Evolutionary conservation across 1,140 invertebrate species (phyloP), one percentile per base, ranked within the genome.

Genomic region (Globodera rostochiensis): DNA sequence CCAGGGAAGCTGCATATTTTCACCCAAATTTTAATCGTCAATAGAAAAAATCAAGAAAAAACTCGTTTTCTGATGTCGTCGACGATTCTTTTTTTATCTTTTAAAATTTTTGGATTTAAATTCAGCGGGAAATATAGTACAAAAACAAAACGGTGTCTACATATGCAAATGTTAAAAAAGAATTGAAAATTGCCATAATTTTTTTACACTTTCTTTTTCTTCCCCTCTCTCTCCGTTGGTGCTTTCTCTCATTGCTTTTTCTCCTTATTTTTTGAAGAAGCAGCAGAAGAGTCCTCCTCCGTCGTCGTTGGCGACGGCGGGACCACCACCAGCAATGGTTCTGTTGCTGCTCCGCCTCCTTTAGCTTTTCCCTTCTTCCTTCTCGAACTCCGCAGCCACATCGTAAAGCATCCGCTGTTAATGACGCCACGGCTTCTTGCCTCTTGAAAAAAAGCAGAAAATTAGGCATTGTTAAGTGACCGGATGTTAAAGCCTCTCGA

Each of bases 351-450:
- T 25, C 9, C 73, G 60, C 66, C 74, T 53, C 66, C 66, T 36
- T 76, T 49, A 7, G 57, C 13, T 15, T 46, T 46, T 75, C 47
- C 74, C 53, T 74, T 74, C 74, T 76, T 76, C 74, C 74, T 46
- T 25, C 45, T 64, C 50, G 57, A 64, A 64, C 57, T 64, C 15
- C 66, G 25, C 66, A 76, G 46, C 74, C 74, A 76, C 49, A 76
- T 76, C 36, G 74, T 36, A 47, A 76, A 76, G n/a, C 74, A 76
- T n/a, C 74, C 74, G 74, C 66, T 76, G 66, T 47, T 76, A 19
- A 76, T 21, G 74, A 76, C 53, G 46, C 50, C 46, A 64, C 57
- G 13, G 19, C 50, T 76, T 76, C 46, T 76, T 64, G 21, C 49
- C 53, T 73, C 71, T 76, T 64, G 19, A 76, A 60, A n/a, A n/a